Base-by-base conservation (phyloP, 2,113 vertebrate species). In the Coreoperca whiteheadi region DNA sequence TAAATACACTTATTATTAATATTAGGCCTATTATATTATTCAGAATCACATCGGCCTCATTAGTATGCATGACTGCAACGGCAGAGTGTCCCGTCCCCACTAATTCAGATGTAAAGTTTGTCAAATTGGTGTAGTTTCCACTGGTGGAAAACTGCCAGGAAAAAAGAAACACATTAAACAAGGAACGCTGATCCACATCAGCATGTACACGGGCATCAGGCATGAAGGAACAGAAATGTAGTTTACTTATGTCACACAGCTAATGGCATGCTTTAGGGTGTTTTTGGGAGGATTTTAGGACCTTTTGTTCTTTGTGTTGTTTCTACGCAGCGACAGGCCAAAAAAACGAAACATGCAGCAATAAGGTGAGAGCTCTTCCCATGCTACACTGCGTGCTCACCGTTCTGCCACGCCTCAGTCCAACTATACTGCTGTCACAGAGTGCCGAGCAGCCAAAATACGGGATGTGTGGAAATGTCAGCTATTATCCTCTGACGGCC, bases 401-500 rank as follows among this genome's bases (percentile, higher is more conserved):
- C 4, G 9, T 43, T 83, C 15, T 34, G 15, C 54, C 68, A 41
- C 61, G 28, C 59, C 68, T 81, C 64, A 63, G 41, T 32, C 70
- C 56, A 39, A 30, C 82, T 12, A n/a, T 72, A 70, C 48, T 37
- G 28, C 74, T 79, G 78, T 72, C n/a, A 34, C 69, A 83, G 64
- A 79, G 81, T 34, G 73, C 72, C 0, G 5, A 66, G 63, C 85
- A 85, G 83, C 81, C 87, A 90, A 91, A 92, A 87, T 54, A n/a
- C n/a, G 15, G 81, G 83, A 91, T 87, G 80, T 89, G 82, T 89
- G 85, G 83, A 90, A 90, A 91, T 85, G 87, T 89, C 85, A 82
- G 74, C 84, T 90, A 73, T 93, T 88, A 94, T 94, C 91, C 88
- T 63, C 72, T 86, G 91, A 86, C 75, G 30, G 81, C 83, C 87